Percentiles rank a stretch among this genome's conserved stretches.
Evolutionary conservation across 2,797 vertebrate species (phyloP).

Genomic region (Chloroceryle inda): DNA sequence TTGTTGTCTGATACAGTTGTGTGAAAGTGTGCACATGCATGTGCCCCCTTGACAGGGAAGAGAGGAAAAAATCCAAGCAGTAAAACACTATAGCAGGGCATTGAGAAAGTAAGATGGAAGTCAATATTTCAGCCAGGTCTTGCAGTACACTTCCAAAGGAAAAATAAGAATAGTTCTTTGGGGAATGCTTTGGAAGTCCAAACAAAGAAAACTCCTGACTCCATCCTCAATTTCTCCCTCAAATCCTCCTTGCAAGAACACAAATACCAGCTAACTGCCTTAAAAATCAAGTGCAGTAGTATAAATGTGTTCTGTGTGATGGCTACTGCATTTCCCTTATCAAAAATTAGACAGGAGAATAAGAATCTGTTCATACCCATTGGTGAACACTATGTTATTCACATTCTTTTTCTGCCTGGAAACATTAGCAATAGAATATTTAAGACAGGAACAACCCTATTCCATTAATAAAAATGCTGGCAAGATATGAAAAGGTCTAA

Average conservation of each 20-base stretch:
- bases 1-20: neutral
- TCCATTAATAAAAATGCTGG: slow-evolving; percentile 57
- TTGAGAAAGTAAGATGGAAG: neutral
- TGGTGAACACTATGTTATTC: slow-evolving; percentile 46
- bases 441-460: slow-evolving; percentile 37
- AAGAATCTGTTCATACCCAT: neutral
- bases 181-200: neutral
- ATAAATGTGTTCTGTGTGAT: neutral
- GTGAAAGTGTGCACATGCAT: neutral
- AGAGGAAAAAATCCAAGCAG: neutral
- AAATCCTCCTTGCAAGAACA: neutral
- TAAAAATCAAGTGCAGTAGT: neutral
- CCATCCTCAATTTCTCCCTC: neutral
- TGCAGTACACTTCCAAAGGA: neutral
- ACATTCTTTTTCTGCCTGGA: slow-evolving; percentile 36
- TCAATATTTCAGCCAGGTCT: neutral
- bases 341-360: slow-evolving; percentile 21
- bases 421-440: slow-evolving; percentile 52
- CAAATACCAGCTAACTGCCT: neutral
- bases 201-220: neutral
- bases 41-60: neutral
- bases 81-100: neutral
- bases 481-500: slow-evolving; percentile 62
- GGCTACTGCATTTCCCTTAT: neutral
- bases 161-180: neutral